Conservation (phyloP, 2,888 invertebrate species). For the Synergus umbraculus region DNA sequence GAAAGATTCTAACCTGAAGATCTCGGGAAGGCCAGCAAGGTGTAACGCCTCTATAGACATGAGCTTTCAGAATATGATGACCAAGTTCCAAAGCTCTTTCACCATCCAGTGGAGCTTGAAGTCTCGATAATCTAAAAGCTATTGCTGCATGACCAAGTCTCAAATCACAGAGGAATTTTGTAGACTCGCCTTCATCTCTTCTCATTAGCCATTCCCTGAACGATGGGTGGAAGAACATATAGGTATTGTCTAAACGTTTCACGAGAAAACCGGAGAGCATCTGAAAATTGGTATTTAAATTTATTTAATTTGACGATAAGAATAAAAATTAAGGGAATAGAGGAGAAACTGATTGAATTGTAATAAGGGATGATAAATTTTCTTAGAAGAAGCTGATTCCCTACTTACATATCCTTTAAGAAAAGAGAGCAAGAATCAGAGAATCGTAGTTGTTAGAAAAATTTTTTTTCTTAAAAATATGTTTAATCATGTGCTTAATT, state of each 20-base stretch:
- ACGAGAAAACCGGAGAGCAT: constrained; percentile 92
- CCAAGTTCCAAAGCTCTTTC: constrained; percentile 95
- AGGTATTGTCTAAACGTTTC: constrained; percentile 93
- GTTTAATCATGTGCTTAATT: neutral
- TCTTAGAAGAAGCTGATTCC: neutral
- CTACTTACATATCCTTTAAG: constrained; percentile 13
- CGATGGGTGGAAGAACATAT: constrained; percentile 98
- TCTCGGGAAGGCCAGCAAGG: constrained; percentile 88
- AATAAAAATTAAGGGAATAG: neutral
- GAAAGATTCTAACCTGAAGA: constrained; percentile 80
- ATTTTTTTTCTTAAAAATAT: neutral
- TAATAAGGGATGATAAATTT: too few relatives aligned
- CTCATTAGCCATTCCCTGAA: constrained; percentile 98
- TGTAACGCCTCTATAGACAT: constrained; percentile 92
- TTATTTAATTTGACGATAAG: neutral
- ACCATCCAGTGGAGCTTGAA: constrained; percentile 90
- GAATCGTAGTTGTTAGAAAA: neutral
- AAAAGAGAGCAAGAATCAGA: constrained; percentile 39
- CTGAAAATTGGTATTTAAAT: constrained; percentile 66
- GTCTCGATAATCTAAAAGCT: constrained; percentile 92
- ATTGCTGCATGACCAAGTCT: constrained; percentile 95
- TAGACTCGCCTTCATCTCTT: constrained; percentile 91
- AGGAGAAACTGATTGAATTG: neutral
- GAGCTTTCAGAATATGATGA: constrained; percentile 97
- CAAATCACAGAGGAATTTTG: constrained; percentile 95